phyloP scores from a whole-genome alignment of 2,888 invertebrate genomes.

The Steinernema scapterisci region DNA sequence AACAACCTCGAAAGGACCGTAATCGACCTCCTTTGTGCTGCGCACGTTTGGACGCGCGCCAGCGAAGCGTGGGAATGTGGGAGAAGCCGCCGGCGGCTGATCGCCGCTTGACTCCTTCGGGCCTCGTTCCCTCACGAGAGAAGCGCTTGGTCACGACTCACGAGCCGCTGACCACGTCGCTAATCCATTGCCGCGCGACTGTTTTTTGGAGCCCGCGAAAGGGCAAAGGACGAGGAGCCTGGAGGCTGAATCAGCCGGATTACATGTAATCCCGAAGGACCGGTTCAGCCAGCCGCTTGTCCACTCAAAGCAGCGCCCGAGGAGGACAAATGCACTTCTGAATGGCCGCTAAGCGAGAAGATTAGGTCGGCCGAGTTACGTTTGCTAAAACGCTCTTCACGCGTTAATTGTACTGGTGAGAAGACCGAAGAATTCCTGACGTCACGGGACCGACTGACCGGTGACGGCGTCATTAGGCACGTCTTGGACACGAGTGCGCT shows the following conservation, averaged over 20 bases:
- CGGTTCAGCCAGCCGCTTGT: neutral
- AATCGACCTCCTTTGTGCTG: neutral
- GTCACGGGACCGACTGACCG: no score
- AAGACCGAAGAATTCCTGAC: no score
- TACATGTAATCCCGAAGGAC: conserved; percentile 17
- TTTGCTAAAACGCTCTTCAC: conserved; percentile 26
- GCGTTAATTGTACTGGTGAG: neutral
- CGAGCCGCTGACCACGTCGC: neutral
- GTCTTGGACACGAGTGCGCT: no score
- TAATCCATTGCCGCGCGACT: conserved; percentile 5
- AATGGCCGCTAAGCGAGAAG: conserved; percentile 10
- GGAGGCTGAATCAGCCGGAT: neutral
- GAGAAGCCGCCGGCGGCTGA: neutral
- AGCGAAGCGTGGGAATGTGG: conserved; percentile 23
- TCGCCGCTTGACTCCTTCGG: neutral
- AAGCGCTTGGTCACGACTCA: conserved; percentile 25
- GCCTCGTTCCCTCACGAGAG: conserved; percentile 1
- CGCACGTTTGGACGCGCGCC: conserved; percentile 5
- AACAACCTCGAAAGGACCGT: neutral
- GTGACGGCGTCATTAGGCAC: no score
- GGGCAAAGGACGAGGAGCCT: no score
- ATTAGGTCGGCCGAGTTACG: conserved; percentile 2
- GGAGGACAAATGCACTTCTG: conserved; percentile 21
- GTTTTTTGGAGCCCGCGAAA: neutral
- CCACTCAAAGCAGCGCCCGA: no score